phyloP scores from a whole-genome alignment of 1,140 invertebrate species.

The Bombus sibiricus region DNA sequence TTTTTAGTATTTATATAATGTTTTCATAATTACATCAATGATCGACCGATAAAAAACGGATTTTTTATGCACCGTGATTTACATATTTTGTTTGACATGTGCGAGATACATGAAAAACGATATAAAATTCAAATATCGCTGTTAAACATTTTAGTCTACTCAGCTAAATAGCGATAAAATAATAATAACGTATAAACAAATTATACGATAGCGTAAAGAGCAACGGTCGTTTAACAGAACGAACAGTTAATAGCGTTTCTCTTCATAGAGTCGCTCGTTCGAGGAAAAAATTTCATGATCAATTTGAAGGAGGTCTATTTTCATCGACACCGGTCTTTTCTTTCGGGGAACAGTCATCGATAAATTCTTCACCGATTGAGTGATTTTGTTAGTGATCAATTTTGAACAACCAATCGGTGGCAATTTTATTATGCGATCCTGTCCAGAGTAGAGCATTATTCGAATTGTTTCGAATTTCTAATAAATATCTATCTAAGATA shows the following conservation, averaged over 20 bases:
- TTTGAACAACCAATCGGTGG: not conserved
- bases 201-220: not conserved
- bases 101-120: too few species aligned
- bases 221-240: not conserved
- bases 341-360: not conserved
- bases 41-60: too few species aligned
- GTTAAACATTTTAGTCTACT: too few species aligned
- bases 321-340: not conserved
- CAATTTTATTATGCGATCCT: not conserved
- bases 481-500: too few species aligned
- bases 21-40: too few species aligned
- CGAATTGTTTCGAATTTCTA: too few species aligned
- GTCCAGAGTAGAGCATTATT: too few species aligned
- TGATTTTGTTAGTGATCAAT: not conserved
- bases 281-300: not conserved
- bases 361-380: not conserved
- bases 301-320: constrained; percentile 8
- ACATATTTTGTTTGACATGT: too few species aligned
- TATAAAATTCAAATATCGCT: too few species aligned
- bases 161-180: too few species aligned
- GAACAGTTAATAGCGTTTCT: constrained; percentile 5
- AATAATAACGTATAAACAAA: not conserved
- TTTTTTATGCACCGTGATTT: too few species aligned
- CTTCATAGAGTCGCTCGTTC: not conserved
- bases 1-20: too few species aligned